Percentiles rank a stretch among this genome's conserved stretches.
These are phyloP conservation scores for Neoascia interrupta DNA, from an alignment of 2,888 invertebrate species.

Conservation along the genomic window DNA sequence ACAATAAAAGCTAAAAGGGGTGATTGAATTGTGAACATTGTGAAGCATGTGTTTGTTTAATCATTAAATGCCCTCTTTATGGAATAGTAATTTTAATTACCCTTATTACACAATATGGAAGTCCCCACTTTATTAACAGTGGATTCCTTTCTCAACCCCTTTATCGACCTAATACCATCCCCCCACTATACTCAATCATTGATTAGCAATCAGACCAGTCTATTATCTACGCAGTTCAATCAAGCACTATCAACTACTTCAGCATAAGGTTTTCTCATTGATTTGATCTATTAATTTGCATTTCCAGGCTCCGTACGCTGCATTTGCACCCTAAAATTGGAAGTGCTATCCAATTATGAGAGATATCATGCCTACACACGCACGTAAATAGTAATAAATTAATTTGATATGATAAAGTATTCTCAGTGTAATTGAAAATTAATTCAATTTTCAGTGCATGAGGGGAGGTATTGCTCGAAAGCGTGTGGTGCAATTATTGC, in stretches of 20 bases:
- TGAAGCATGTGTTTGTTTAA: too few species aligned
- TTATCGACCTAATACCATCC: too few species aligned
- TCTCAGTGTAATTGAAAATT: conserved; percentile 61
- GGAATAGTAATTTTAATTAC: too few species aligned
- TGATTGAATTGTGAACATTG: not conserved
- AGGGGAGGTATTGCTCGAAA: too few species aligned
- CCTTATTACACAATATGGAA: too few species aligned
- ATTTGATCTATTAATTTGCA: conserved; percentile 65
- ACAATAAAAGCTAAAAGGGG: too few species aligned
- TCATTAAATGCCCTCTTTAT: too few species aligned
- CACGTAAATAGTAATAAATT: conserved; percentile 42
- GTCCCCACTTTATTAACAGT: too few species aligned
- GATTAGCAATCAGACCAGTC: conserved; percentile 60
- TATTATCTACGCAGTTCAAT: conserved; percentile 51
- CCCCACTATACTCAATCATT: conserved; percentile 54
- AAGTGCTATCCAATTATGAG: conserved; percentile 26
- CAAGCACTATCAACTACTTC: conserved; percentile 31
- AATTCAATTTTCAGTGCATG: conserved; percentile 50
- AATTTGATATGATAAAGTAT: conserved; percentile 50
- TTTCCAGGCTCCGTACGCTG: conserved; percentile 22
- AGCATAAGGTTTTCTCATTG: conserved; percentile 51
- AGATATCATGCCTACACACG: not conserved
- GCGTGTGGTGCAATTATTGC: too few species aligned
- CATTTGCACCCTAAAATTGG: conserved; percentile 7
- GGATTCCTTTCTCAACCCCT: too few species aligned